These are phyloP conservation scores for Gambusia yucatana DNA, from an alignment of 2,797 vertebrate genomes.

Conservation along the genomic window DNA sequence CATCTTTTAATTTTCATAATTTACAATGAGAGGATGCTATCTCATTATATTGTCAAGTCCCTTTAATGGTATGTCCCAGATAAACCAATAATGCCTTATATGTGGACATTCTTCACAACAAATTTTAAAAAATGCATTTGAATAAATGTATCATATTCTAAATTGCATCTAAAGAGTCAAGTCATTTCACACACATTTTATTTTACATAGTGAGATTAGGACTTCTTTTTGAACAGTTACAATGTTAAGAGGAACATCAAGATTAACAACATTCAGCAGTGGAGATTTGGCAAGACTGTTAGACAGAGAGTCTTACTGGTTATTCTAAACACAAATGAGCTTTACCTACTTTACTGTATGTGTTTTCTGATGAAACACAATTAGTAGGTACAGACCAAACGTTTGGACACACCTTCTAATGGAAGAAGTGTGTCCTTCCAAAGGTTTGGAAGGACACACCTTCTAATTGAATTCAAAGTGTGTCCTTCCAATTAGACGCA, in stretches of 20 bases:
- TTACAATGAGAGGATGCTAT: not conserved
- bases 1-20: too few species aligned
- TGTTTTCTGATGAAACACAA: too few species aligned
- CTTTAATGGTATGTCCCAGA: not conserved
- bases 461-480: too few species aligned
- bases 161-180: not conserved
- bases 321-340: too few species aligned
- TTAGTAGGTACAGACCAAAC: too few species aligned
- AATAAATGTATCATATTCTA: not conserved
- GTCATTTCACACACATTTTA: conserved; percentile 3
- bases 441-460: too few species aligned
- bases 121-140: too few species aligned
- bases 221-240: conserved; percentile 7
- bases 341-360: too few species aligned
- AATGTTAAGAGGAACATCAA: not conserved
- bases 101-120: not conserved
- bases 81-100: not conserved
- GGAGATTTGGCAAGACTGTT: not conserved
- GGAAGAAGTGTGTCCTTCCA: too few species aligned
- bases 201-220: not conserved
- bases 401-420: too few species aligned
- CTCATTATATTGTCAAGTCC: not conserved
- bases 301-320: not conserved
- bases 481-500: too few species aligned
- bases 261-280: conserved; percentile 12